A percentile compares a stretch with the other conserved stretches of the same genome.
Conservation (phyloP, 2,888 invertebrate genomes). For the Netelia virgata region DNA sequence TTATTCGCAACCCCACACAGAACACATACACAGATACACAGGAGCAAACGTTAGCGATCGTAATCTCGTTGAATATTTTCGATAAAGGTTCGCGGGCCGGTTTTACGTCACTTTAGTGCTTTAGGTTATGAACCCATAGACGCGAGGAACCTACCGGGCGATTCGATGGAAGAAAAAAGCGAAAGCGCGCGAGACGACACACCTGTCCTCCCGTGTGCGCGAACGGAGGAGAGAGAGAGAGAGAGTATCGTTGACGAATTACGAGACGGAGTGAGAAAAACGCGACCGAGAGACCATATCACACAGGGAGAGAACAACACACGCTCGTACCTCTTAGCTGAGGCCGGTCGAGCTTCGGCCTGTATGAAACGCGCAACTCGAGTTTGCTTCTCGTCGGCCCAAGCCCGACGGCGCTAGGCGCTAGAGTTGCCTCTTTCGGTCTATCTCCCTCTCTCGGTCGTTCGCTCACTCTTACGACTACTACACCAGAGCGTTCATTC, state of each 20-base stretch:
- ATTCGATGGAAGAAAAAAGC: not conserved
- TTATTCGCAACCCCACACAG: not conserved
- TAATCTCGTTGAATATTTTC: not conserved
- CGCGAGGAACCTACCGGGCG: too few species aligned
- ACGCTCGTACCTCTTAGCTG: conserved; percentile 20
- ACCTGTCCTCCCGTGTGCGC: conserved; percentile 60
- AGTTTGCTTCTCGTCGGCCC: conserved; percentile 49
- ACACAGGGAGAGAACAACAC: conserved; percentile 1
- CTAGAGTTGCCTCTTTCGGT: conserved; percentile 37
- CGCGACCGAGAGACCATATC: not conserved
- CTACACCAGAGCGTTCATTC: conserved; percentile 30
- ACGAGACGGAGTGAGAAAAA: not conserved
- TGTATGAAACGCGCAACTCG: conserved; percentile 58
- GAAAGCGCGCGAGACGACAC: conserved; percentile 58
- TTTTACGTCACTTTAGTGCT: conserved; percentile 9
- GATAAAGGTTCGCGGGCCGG: conserved; percentile 19
- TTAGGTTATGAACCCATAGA: conserved; percentile 34
- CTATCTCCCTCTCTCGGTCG: conserved; percentile 47
- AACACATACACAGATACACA: not conserved
- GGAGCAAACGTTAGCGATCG: not conserved
- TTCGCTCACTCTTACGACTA: conserved; percentile 11
- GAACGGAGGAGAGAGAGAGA: conserved; percentile 1
- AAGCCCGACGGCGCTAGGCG: conserved; percentile 60
- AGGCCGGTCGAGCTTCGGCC: conserved; percentile 59
- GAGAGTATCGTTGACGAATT: conserved; percentile 4